These are phyloP conservation scores for Molossus alvarezi DNA, from an alignment of 2,797 vertebrate genomes.

Conservation along the genomic window DNA sequence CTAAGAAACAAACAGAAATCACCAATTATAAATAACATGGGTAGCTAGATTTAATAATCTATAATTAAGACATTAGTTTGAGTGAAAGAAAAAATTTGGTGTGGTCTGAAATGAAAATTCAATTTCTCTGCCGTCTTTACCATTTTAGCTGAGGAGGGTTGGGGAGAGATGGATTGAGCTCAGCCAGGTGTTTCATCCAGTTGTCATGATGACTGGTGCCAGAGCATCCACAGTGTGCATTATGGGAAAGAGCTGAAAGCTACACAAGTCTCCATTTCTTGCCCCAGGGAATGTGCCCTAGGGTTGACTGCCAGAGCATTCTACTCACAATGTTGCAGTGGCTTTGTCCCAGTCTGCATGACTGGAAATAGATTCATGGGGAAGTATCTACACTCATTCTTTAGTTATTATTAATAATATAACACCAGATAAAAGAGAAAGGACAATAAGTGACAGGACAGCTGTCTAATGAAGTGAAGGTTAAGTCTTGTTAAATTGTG, in stretches of 20 bases:
- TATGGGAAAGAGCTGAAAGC: not conserved
- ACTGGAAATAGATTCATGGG: constrained; percentile 71
- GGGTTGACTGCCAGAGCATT: not conserved
- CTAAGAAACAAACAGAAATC: constrained; percentile 70
- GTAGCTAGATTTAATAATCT: constrained; percentile 63
- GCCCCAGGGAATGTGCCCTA: not conserved
- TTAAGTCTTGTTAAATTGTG: constrained; percentile 89
- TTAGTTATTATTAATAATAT: constrained; percentile 86
- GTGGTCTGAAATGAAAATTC: constrained; percentile 71
- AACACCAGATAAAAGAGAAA: constrained; percentile 86
- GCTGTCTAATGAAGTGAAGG: constrained; percentile 88
- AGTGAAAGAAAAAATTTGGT: constrained; percentile 21
- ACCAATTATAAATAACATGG: constrained; percentile 29
- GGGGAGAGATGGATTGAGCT: not conserved
- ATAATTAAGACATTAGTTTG: not conserved
- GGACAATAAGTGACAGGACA: constrained; percentile 87
- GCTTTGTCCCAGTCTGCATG: constrained; percentile 59
- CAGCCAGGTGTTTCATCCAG: constrained; percentile 70
- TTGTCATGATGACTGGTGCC: constrained; percentile 56
- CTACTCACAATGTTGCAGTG: not conserved
- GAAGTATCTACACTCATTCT: constrained; percentile 79
- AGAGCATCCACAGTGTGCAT: not conserved
- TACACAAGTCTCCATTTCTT: not conserved
- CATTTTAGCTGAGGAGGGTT: constrained; percentile 72
- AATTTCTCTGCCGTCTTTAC: constrained; percentile 65